Base-by-base conservation (phyloP, 2,888 invertebrate genomes). In the Lepidocyrtoides sp. region DNA sequence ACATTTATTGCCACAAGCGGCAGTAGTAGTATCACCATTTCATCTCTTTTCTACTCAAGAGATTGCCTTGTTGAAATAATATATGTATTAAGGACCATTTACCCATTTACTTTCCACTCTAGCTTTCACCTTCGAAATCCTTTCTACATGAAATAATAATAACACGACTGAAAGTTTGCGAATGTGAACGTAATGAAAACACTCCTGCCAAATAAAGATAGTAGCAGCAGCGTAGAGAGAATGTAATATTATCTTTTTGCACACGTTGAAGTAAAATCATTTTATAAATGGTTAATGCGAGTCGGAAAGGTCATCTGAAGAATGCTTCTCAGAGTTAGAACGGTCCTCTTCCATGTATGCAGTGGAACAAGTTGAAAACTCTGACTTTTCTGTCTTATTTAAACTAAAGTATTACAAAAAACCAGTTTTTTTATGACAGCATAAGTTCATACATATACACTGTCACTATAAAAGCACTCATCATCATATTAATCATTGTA, bases 61-160 rank as follows among this genome's bases (percentile, higher is more conserved):
- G 88, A 88, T 88, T 81, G 88, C 81, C 88, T 54, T 88, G 88
- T 81, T 88, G 88, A 88, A 88, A 88, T 87, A 88, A 88, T 81
- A 69, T 54, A 88, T 81, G 86, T 48, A 88, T 87, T 79, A 63
- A 60, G 63, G 54, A 75, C 88, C 88, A 48, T 86, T 86, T 88
- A 26, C 81, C 88, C 88, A 88, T 88, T 88, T 88, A 81, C 88
- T 66, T 81, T 66, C 69, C 51, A 81, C 88, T 81, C 88, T 20
- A 72, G 44, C 72, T 44, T 87, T 32, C 77, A 63, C 26, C 54
- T 48, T 44, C 17, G 29, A 63, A 83, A 41, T 77, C 60, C 29
- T 87, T 87, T 63, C 79, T 41, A 66, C 10, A 88, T 66, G 29
- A 77, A 83, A 63, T 66, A 44, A 41, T 82, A 82, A 60, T 54